Percentiles rank a stretch among this genome's conserved stretches.
Conservation (phyloP, 2,797 vertebrate genomes). For the Bovichtus variegatus region DNA sequence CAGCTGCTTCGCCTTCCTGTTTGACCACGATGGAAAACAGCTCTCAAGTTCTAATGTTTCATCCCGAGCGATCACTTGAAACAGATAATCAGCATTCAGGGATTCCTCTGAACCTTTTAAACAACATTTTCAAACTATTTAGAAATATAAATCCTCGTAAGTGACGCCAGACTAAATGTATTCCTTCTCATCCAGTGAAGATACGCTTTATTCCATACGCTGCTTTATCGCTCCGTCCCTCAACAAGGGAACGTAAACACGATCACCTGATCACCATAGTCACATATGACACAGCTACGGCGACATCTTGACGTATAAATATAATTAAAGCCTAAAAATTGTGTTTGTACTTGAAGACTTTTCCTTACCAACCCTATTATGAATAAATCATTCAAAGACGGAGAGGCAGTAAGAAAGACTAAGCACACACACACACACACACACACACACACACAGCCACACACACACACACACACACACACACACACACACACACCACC, state of each 20-base stretch:
- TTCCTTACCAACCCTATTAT: conserved; percentile 21
- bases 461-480: too few relatives aligned
- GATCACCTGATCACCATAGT: conserved; percentile 24
- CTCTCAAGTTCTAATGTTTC: conserved; percentile 46
- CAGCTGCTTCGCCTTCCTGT: conserved; percentile 66
- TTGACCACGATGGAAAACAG: conserved; percentile 45
- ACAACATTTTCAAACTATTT: conserved; percentile 32
- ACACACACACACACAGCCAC: too few relatives aligned
- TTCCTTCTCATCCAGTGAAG: conserved; percentile 12
- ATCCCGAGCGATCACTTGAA: conserved; percentile 36
- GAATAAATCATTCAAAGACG: conserved; percentile 55
- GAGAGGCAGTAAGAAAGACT: background rate
- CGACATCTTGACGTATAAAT: conserved; percentile 43
- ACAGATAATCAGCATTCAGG: conserved; percentile 34
- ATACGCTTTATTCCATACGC: conserved; percentile 6
- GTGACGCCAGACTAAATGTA: background rate
- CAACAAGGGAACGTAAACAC: conserved; percentile 5
- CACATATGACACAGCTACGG: conserved; percentile 36
- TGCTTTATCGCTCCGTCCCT: background rate
- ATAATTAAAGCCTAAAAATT: conserved; percentile 51
- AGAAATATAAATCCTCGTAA: conserved; percentile 24
- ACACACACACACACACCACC: background rate
- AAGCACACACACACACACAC: conserved; percentile 27
- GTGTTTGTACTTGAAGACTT: conserved; percentile 21
- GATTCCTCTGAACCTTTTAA: conserved; percentile 42